Conservation (phyloP, 2,113 vertebrate species). For the Pseudonaja textilis region DNA sequence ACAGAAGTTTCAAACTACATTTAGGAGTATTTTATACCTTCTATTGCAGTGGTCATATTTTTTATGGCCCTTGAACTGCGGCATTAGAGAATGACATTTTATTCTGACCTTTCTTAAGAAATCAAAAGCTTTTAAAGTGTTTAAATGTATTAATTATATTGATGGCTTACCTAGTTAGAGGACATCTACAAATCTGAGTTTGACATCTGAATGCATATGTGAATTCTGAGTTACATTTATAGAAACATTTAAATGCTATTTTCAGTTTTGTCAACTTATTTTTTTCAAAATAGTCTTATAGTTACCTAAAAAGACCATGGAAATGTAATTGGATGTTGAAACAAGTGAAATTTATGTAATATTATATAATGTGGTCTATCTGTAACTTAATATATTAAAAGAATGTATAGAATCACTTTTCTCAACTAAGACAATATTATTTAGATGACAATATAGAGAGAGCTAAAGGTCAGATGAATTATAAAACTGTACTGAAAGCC, state of each 20-base stretch:
- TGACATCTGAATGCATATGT: background rate
- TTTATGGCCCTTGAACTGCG: background rate
- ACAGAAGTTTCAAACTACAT: background rate
- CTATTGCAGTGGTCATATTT: background rate
- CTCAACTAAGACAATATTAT: background rate
- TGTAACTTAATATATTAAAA: background rate
- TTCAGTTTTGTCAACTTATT: background rate
- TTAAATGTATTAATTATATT: background rate
- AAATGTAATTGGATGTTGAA: background rate
- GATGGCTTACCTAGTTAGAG: background rate
- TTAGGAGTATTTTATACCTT: background rate
- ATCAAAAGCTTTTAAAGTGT: background rate
- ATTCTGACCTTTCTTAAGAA: background rate
- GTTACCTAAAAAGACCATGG: background rate
- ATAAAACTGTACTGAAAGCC: background rate
- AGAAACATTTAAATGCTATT: background rate
- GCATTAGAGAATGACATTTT: background rate
- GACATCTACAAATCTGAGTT: background rate
- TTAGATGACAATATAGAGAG: background rate
- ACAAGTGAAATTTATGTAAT: background rate
- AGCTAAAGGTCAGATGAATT: too few relatives aligned
- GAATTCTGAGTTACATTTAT: background rate
- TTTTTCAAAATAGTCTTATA: background rate
- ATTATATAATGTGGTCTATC: background rate
- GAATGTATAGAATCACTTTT: background rate